These are phyloP conservation scores for Andrena bucephala DNA, from an alignment of 2,888 invertebrate genomes.

Conservation along the genomic window DNA sequence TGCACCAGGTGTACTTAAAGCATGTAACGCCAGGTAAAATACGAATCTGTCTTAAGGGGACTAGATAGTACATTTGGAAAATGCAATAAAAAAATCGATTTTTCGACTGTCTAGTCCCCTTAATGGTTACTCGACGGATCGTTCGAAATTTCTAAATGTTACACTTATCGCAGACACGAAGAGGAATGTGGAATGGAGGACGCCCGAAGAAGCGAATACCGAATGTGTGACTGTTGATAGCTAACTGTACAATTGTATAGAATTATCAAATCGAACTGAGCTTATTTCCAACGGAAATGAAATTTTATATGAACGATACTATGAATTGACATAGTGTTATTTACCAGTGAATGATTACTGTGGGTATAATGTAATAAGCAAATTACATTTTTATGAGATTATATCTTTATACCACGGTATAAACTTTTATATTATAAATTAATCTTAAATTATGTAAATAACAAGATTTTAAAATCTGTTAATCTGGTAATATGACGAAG, in stretches of 20 bases:
- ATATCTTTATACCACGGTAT: background rate
- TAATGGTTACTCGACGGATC: background rate
- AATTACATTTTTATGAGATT: background rate
- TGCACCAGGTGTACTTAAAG: conserved; percentile 83
- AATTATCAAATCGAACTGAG: background rate
- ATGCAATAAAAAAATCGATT: too few species aligned
- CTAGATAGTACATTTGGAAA: too few species aligned
- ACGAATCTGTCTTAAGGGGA: background rate
- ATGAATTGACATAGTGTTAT: background rate
- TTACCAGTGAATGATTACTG: background rate
- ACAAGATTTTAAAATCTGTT: background rate
- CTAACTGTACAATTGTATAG: background rate
- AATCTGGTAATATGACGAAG: too few species aligned
- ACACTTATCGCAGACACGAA: conserved; percentile 63
- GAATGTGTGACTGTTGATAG: conserved; percentile 64
- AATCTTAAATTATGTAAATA: background rate
- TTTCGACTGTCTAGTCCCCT: too few species aligned
- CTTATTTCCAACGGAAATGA: conserved; percentile 10
- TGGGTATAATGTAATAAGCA: background rate
- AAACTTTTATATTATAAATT: background rate
- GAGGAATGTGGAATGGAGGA: conserved; percentile 75
- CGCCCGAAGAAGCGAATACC: conserved; percentile 76
- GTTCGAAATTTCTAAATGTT: background rate
- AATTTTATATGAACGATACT: conserved; percentile 10
- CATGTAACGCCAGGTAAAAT: conserved; percentile 77